Percentiles rank a stretch among this genome's conserved stretches.
Conservation (phyloP, 2,797 vertebrate species). For the Leptoclinus maculatus region DNA sequence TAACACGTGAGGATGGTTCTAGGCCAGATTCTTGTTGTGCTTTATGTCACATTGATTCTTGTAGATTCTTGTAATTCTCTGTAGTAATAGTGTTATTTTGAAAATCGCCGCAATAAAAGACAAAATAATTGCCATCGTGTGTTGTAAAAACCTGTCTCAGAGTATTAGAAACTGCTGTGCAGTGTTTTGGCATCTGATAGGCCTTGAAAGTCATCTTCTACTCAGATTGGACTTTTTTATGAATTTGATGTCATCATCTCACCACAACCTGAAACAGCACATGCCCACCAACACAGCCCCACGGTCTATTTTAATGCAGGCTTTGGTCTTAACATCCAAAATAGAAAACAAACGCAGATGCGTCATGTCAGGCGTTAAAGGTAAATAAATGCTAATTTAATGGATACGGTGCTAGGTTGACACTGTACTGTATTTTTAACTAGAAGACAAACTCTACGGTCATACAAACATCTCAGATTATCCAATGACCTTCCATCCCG, state of each 20-base stretch:
- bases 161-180: neutral
- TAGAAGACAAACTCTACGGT: neutral
- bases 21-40: neutral
- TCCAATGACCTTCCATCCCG: slow-evolving; percentile 20
- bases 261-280: neutral
- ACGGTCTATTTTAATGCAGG: neutral
- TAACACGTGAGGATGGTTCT: neutral
- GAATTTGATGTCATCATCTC: neutral
- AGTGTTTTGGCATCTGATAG: neutral
- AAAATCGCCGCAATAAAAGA: neutral
- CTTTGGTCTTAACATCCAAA: neutral
- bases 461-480: neutral
- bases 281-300: neutral
- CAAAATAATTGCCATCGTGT: neutral
- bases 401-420: neutral
- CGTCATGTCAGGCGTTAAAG: neutral
- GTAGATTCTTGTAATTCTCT: slow-evolving; percentile 4
- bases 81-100: neutral
- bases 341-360: neutral
- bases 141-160: neutral
- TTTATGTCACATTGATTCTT: neutral
- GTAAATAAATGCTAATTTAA: neutral
- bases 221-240: neutral
- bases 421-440: neutral
- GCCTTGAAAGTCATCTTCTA: neutral